Conservation (phyloP, 2,113 vertebrate genomes). For the Microcebus jonahi region DNA sequence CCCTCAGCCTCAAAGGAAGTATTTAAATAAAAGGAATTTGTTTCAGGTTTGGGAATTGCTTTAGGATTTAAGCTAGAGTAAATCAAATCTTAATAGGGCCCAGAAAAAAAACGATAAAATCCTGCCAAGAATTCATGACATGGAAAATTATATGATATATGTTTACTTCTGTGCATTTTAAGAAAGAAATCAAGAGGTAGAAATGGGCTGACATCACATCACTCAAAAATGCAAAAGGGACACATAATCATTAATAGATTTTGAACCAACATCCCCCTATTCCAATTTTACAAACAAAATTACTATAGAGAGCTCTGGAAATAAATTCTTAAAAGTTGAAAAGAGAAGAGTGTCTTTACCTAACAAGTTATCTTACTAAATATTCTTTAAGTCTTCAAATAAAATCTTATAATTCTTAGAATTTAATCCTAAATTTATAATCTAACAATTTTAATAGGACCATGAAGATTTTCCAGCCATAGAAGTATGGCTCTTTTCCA, state of each 20-base stretch:
- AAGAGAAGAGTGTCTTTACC: background rate
- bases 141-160: conserved; percentile 3
- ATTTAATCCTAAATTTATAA: conserved; percentile 28
- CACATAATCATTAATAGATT: background rate
- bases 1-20: background rate
- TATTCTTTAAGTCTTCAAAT: conserved; percentile 26
- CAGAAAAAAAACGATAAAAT: conserved; percentile 34
- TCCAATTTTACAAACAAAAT: conserved; percentile 30
- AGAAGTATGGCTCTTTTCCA: background rate
- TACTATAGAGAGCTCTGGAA: background rate
- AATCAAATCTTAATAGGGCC: conserved; percentile 49
- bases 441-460: background rate
- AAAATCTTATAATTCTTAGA: background rate
- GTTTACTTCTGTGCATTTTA: conserved; percentile 41
- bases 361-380: background rate
- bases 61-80: conserved; percentile 45
- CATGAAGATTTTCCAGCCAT: background rate
- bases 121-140: conserved; percentile 29
- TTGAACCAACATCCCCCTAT: background rate
- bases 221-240: conserved; percentile 34
- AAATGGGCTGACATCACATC: background rate
- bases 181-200: conserved; percentile 49
- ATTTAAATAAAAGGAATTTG: background rate
- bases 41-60: conserved; percentile 19
- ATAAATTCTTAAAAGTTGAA: conserved; percentile 7